phyloP scores from a whole-genome alignment of 2,113 vertebrate species.

The Melanotaenia duboulayi region DNA sequence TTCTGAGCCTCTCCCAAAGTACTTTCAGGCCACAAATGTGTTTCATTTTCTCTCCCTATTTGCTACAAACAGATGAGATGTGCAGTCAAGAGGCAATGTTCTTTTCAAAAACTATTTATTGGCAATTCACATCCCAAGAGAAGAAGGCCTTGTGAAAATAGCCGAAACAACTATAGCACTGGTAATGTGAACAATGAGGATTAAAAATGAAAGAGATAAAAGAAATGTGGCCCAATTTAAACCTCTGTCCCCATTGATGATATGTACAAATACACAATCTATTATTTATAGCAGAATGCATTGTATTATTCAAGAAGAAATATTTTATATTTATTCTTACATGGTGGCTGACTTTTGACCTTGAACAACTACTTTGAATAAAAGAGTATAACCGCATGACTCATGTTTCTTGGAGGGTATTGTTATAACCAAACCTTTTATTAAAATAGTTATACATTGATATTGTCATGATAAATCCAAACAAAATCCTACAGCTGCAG shows the following conservation, averaged over 20 bases:
- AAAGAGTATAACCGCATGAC: constrained; percentile 11
- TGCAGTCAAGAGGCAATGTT: constrained; percentile 54
- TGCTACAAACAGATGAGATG: constrained; percentile 58
- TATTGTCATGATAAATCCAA: neutral
- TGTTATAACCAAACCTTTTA: neutral
- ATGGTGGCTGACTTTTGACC: neutral
- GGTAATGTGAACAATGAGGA: constrained; percentile 58
- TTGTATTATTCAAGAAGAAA: constrained; percentile 34
- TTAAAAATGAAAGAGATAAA: constrained; percentile 64
- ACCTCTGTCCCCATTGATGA: constrained; percentile 37
- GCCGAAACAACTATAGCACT: constrained; percentile 60
- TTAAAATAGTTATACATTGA: constrained; percentile 23
- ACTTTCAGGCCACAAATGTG: constrained; percentile 51
- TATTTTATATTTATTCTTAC: constrained; percentile 29
- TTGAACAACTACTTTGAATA: constrained; percentile 3
- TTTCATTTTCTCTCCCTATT: constrained; percentile 70
- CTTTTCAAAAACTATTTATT: constrained; percentile 53
- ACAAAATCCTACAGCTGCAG: too few relatives aligned
- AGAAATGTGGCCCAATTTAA: constrained; percentile 40
- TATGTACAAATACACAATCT: constrained; percentile 38
- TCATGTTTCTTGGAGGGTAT: neutral
- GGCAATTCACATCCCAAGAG: constrained; percentile 50
- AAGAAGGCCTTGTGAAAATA: constrained; percentile 40
- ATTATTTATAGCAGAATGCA: constrained; percentile 43
- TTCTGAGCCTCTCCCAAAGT: constrained; percentile 19